Evolutionary conservation across 2,113 vertebrate genomes (phyloP).

Genomic region (Kobus ellipsiprymnus): DNA sequence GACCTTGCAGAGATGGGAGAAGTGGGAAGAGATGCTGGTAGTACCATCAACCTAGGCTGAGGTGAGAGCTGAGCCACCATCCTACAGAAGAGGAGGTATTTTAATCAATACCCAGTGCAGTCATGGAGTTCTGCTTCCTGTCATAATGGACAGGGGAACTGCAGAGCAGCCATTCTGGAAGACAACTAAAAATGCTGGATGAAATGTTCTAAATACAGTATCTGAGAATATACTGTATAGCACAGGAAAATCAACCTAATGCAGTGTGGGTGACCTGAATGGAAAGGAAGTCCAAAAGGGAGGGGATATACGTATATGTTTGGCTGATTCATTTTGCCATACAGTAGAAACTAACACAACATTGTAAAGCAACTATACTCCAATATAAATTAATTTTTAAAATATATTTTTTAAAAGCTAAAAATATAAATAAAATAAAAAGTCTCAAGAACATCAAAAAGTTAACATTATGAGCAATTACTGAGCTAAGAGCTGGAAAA

Average conservation of each 20-base stretch:
- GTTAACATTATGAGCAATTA: not conserved
- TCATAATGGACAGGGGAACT: not conserved
- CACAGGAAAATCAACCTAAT: not conserved
- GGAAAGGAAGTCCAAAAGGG: not conserved
- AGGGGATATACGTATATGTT: not conserved
- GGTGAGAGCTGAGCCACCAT: not conserved
- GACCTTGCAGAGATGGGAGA: not conserved
- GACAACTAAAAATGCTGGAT: not conserved
- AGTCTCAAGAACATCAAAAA: not conserved
- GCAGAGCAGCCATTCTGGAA: not conserved
- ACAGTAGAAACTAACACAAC: not conserved
- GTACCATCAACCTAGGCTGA: not conserved
- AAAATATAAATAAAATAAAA: not conserved
- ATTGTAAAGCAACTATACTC: not conserved
- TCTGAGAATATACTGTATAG: not conserved
- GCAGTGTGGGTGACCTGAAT: not conserved
- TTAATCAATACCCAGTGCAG: not conserved
- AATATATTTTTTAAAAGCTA: not conserved
- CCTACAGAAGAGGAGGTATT: not conserved
- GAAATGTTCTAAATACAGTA: not conserved
- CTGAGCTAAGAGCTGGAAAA: not conserved
- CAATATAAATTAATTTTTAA: not conserved
- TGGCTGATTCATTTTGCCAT: not conserved
- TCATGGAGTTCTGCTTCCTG: not conserved
- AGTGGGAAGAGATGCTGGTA: not conserved